Evolutionary conservation across 2,888 invertebrate genomes (phyloP).

Genomic region (Phalera bucephala): DNA sequence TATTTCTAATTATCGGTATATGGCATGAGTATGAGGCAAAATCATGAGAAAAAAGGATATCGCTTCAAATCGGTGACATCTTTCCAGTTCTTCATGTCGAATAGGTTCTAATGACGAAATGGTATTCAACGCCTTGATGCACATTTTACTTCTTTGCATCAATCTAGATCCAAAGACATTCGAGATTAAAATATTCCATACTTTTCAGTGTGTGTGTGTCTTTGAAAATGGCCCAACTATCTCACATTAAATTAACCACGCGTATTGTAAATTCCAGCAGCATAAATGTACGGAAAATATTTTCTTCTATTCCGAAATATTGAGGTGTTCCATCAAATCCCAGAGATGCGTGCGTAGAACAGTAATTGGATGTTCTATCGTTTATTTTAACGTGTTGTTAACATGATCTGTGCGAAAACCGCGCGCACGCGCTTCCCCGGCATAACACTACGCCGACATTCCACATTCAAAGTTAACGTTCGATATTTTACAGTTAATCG

Average conservation of each 20-base stretch:
- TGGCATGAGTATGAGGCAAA: too few species aligned
- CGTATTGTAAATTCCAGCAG: too few species aligned
- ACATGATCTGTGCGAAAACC: slow-evolving; percentile 9
- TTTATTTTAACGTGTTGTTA: slow-evolving; percentile 16
- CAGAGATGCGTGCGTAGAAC: background rate
- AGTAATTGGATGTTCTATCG: background rate
- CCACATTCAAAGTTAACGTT: slow-evolving; percentile 28
- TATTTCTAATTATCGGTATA: too few species aligned
- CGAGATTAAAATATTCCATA: too few species aligned
- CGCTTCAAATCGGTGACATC: too few species aligned
- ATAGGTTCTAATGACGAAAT: too few species aligned
- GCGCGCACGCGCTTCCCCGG: slow-evolving; percentile 14
- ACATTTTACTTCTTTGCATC: too few species aligned
- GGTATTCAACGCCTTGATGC: too few species aligned
- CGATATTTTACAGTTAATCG: slow-evolving; percentile 35
- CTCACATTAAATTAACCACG: background rate
- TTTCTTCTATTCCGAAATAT: background rate
- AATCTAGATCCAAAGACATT: too few species aligned
- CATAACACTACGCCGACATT: slow-evolving; percentile 16
- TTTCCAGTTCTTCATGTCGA: too few species aligned
- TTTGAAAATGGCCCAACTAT: background rate
- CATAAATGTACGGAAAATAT: too few species aligned
- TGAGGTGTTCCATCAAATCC: background rate
- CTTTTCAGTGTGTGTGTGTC: background rate
- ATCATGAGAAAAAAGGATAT: too few species aligned